A percentile compares a stretch with the other conserved stretches of the same genome.
Conservation (phyloP, 2,888 invertebrate genomes). For the Temnothorax rugatulus region DNA sequence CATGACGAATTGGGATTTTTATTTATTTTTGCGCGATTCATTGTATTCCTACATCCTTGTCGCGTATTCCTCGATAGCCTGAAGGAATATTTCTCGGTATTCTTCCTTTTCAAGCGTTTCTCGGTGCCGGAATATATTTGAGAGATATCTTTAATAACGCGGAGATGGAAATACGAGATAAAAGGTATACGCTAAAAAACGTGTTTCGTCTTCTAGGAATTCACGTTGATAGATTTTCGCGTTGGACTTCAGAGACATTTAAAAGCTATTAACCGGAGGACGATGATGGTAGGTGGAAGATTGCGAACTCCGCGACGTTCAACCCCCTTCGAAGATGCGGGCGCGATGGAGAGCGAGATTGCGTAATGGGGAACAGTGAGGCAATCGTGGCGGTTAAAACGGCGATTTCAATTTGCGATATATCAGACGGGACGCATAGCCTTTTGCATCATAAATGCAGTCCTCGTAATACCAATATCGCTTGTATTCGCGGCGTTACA, state of each 20-base stretch:
- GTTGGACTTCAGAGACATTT: background rate
- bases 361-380: constrained; percentile 26
- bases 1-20: background rate
- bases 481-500: constrained; percentile 36
- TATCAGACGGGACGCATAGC: constrained; percentile 23
- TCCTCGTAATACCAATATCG: constrained; percentile 33
- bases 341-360: constrained; percentile 25
- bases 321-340: constrained; percentile 30
- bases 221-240: background rate
- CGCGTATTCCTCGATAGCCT: background rate
- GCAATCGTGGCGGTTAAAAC: constrained; percentile 35
- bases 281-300: background rate
- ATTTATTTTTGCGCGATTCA: constrained; percentile 9
- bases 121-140: background rate
- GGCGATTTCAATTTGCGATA: constrained; percentile 36
- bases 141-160: background rate
- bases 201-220: background rate
- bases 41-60: background rate
- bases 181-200: background rate
- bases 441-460: constrained; percentile 39
- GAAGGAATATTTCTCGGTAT: background rate
- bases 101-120: background rate
- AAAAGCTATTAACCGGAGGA: background rate
- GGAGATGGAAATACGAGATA: background rate
- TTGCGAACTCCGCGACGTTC: background rate